These are phyloP conservation scores for Caranx ignobilis DNA, from an alignment of 2,113 vertebrate genomes.

Conservation along the genomic window DNA sequence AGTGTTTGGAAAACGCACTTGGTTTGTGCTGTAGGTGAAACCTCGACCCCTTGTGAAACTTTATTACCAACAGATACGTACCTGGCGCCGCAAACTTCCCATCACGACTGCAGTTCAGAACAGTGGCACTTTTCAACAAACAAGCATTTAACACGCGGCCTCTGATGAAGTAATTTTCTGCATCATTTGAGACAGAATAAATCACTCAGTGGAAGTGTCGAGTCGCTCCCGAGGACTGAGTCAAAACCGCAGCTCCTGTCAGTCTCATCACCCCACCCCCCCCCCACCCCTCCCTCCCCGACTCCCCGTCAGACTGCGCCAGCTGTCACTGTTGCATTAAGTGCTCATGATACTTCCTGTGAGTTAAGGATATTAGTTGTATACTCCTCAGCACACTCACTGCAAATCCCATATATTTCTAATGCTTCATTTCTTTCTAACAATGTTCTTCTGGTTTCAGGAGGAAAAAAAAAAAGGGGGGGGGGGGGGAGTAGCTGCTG, in stretches of 20 bases:
- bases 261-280: not conserved
- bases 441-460: conserved; percentile 1
- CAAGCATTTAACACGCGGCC: conserved; percentile 60
- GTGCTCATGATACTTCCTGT: conserved; percentile 20
- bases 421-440: conserved; percentile 8
- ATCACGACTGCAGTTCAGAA: conserved; percentile 51
- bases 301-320: conserved; percentile 26
- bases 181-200: conserved; percentile 69
- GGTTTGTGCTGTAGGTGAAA: conserved; percentile 25
- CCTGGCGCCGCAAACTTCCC: conserved; percentile 29
- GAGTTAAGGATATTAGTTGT: conserved; percentile 23
- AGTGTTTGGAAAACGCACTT: not conserved
- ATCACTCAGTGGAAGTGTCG: conserved; percentile 51
- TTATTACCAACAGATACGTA: conserved; percentile 20
- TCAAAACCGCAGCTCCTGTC: conserved; percentile 48
- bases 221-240: conserved; percentile 31
- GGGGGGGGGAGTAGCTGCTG: conserved; percentile 1
- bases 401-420: conserved; percentile 10
- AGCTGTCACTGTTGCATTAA: conserved; percentile 41
- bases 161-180: conserved; percentile 74
- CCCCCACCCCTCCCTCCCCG: not conserved
- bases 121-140: conserved; percentile 58
- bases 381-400: not conserved
- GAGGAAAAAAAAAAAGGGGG: not conserved
- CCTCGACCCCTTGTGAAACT: conserved; percentile 31